Evolutionary conservation across 2,113 vertebrate species (phyloP).

Genomic region (Hippocampus barbouri): DNA sequence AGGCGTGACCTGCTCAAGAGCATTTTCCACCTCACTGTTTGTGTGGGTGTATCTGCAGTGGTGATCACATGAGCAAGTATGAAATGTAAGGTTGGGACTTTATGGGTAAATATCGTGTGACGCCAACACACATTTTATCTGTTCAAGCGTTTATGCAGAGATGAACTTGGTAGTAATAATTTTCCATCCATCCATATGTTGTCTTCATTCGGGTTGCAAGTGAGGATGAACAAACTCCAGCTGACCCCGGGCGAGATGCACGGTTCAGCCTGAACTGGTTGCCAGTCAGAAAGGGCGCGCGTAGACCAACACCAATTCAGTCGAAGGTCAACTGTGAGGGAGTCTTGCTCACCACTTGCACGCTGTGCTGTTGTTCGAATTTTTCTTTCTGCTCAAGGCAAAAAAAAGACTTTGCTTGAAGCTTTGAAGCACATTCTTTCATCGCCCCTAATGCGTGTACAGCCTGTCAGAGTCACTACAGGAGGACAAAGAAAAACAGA

Average conservation of each 20-base stretch:
- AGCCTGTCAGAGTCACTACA: slow-evolving; percentile 6
- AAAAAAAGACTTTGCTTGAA: background rate
- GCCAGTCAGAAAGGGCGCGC: too few species aligned
- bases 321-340: background rate
- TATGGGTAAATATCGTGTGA: background rate
- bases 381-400: too few species aligned
- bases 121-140: background rate
- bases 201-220: background rate
- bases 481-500: slow-evolving; percentile 22
- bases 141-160: background rate
- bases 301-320: too few species aligned
- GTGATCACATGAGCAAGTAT: background rate
- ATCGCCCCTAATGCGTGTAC: slow-evolving; percentile 5
- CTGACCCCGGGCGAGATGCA: background rate
- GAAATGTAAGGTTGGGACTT: background rate
- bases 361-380: too few species aligned
- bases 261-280: background rate
- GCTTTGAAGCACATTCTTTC: slow-evolving; percentile 8
- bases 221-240: background rate
- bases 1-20: slow-evolving; percentile 68
- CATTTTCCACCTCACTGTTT: slow-evolving; percentile 65
- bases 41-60: slow-evolving; percentile 12
- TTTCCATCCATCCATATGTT: background rate
- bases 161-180: background rate
- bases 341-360: background rate